Evolutionary conservation across 1,140 invertebrate genomes (phyloP).

Genomic region (Medauroidea extradentata): DNA sequence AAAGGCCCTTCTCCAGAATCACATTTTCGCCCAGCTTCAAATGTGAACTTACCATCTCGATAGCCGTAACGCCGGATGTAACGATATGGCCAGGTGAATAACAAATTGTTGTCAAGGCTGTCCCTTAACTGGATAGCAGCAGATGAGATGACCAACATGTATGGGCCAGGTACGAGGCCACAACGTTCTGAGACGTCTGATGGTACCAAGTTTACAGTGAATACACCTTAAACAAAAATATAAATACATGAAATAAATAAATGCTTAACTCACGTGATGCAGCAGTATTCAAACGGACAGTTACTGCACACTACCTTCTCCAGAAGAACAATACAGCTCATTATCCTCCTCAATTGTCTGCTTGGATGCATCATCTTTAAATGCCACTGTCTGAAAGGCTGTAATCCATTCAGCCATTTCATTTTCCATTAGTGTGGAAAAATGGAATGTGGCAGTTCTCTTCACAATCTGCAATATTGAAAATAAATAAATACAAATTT

Average conservation of each 20-base stretch:
- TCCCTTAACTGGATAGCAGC: slow-evolving; percentile 68
- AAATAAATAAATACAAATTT: no score
- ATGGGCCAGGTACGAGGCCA: slow-evolving; percentile 62
- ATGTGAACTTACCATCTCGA: slow-evolving; percentile 75
- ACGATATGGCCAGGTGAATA: slow-evolving; percentile 82
- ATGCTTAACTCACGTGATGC: not conserved
- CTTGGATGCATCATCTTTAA: slow-evolving; percentile 59
- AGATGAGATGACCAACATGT: slow-evolving; percentile 66
- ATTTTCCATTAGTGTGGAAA: slow-evolving; percentile 63
- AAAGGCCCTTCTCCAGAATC: slow-evolving; percentile 81
- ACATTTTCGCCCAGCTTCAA: slow-evolving; percentile 87
- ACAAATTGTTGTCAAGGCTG: slow-evolving; percentile 51
- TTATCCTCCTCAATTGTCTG: slow-evolving; percentile 78
- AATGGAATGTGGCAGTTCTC: slow-evolving; percentile 63
- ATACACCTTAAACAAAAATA: slow-evolving; percentile 49
- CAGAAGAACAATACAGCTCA: slow-evolving; percentile 76
- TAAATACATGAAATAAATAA: not conserved
- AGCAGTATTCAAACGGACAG: not conserved
- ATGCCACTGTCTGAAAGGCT: slow-evolving; percentile 76
- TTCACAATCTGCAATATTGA: slow-evolving; percentile 56
- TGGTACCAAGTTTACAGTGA: slow-evolving; percentile 68
- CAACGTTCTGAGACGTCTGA: slow-evolving; percentile 74
- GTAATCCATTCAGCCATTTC: slow-evolving; percentile 71
- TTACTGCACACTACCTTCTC: slow-evolving; percentile 49
- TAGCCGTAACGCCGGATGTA: slow-evolving; percentile 82